Base-by-base conservation (phyloP, 2,797 vertebrate genomes). In the Silurus lanzhouensis region DNA sequence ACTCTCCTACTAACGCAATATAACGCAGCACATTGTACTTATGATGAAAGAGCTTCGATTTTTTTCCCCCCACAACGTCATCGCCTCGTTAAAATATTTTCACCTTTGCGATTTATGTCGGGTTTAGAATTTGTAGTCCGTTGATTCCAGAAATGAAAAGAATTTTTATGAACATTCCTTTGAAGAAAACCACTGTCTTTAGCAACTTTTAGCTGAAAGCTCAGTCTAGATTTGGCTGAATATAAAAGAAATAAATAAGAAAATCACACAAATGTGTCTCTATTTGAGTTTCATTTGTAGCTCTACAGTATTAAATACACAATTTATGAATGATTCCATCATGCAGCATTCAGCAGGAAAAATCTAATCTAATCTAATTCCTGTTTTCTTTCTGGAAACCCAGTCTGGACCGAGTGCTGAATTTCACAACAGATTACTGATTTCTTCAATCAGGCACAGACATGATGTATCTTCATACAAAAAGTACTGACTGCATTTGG, bases 111-210 rank as follows among this genome's bases (percentile, higher is more conserved):
- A 85, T 68, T 74, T 74, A 48, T 74, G n/a, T 81, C 17, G 1
- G 27, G 13, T 76, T 82, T 5, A 70, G 71, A 82, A 82, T 60
- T 55, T 19, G 20, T 55, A 67, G 25, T 61, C 15, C 19, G 19
- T 64, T 63, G 66, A 74, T 55, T 25, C 46, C 7, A 64, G 38
- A 17, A 46, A 17, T 64, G 68, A 74, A 81, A 71, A 17, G 3
- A 22, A 31, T n/a, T 72, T 72, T 74, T 72, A 76, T 67, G 70
- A 85, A 75, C 22, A 76, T 75, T 67, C 31, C 48, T 60, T 58
- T 76, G 61, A 85, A 85, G 67, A 61, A 74, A 76, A 76, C 63
- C 81, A 77, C 80, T 68, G 52, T 82, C 17, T 85, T n/a, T 84
- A 77, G 66, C 67, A 46, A 22, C 64, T 38, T 76, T 38, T 61